Percentiles rank a stretch among this genome's conserved stretches.
phyloP scores from a whole-genome alignment of 2,113 vertebrate species.

The Perca fluviatilis region DNA sequence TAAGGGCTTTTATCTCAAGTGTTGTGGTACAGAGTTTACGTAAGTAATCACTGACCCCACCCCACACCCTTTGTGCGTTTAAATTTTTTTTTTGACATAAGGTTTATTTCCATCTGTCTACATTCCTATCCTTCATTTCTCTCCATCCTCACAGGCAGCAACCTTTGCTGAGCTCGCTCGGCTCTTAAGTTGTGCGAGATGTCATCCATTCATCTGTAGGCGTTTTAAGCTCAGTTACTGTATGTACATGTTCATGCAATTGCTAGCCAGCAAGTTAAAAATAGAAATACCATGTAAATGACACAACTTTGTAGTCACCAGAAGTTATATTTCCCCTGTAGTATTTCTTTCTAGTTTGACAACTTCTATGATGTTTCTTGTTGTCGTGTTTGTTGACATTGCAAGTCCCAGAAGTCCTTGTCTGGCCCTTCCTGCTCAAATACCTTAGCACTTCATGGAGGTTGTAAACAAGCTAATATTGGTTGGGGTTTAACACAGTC shows the following conservation, averaged over 20 bases:
- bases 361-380: neutral
- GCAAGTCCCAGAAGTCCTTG: neutral
- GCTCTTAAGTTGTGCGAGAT: constrained; percentile 12
- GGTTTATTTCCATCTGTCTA: constrained; percentile 50
- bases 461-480: neutral
- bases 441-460: neutral
- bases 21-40: constrained; percentile 16
- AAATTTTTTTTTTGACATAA: constrained; percentile 34
- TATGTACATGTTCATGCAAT: neutral
- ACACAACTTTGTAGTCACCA: neutral
- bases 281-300: neutral
- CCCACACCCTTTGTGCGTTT: constrained; percentile 8
- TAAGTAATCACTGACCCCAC: constrained; percentile 10
- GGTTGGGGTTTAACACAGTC: neutral
- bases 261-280: too few relatives aligned
- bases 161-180: constrained; percentile 10
- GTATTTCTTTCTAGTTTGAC: neutral
- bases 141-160: constrained; percentile 2
- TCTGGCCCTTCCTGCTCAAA: neutral
- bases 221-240: neutral
- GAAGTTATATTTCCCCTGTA: neutral
- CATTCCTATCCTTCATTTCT: constrained; percentile 40
- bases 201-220: constrained; percentile 11
- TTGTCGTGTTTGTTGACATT: neutral
- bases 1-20: constrained; percentile 44